Evolutionary conservation across 2,888 invertebrate species (phyloP).

Genomic region (Lepetodrilus schrolli): DNA sequence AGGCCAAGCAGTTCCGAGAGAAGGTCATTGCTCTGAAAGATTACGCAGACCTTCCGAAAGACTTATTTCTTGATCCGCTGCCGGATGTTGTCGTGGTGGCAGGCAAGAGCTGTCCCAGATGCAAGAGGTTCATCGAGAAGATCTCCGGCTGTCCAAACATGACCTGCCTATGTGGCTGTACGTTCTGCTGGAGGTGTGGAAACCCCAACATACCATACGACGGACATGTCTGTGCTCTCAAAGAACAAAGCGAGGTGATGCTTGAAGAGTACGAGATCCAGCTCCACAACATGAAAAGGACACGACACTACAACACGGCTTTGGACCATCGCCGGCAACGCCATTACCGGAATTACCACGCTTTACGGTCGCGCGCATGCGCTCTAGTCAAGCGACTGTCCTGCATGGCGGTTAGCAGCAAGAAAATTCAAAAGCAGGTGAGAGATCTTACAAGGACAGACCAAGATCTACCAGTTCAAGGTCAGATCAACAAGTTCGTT

Average conservation of each 20-base stretch:
- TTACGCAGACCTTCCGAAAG: not conserved
- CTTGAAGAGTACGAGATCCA: not conserved
- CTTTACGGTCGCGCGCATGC: not conserved
- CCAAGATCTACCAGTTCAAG: not conserved
- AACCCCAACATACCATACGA: not conserved
- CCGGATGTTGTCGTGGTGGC: conserved; percentile 27
- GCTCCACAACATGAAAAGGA: not conserved
- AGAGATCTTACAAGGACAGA: not conserved
- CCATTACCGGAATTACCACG: not conserved
- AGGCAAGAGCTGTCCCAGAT: conserved; percentile 40
- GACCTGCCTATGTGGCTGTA: conserved; percentile 34
- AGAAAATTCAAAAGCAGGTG: not conserved
- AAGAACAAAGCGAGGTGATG: not conserved
- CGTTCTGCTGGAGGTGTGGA: conserved; percentile 40
- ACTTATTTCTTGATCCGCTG: not conserved
- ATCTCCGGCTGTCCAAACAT: conserved; percentile 36
- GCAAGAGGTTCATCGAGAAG: conserved; percentile 37
- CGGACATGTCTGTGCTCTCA: not conserved
- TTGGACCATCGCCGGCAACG: not conserved
- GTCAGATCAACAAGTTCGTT: not conserved
- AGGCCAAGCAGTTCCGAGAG: conserved; percentile 33
- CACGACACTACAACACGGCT: not conserved
- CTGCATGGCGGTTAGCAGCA: not conserved
- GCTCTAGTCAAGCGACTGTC: not conserved
- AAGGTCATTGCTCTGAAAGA: conserved; percentile 19